Percentiles rank a stretch among this genome's conserved stretches.
Evolutionary conservation across 2,888 invertebrate genomes (phyloP).

Genomic region (Merodon equestris): DNA sequence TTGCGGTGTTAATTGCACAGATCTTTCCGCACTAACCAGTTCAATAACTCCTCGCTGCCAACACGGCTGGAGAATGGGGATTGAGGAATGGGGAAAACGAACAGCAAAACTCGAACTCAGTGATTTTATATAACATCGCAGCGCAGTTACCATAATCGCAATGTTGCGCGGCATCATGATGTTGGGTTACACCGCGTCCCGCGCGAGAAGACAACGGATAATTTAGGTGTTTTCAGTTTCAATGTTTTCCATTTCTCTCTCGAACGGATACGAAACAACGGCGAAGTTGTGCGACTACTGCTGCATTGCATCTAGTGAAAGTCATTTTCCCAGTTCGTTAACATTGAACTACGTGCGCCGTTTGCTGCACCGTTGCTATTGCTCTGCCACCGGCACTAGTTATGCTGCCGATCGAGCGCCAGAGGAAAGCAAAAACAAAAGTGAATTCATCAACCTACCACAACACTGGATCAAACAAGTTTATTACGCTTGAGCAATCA

Average conservation of each 20-base stretch:
- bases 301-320: constrained; percentile 59
- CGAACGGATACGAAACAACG: constrained; percentile 28
- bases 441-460: constrained; percentile 64
- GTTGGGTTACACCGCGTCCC: background rate
- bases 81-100: constrained; percentile 14
- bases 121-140: constrained; percentile 50
- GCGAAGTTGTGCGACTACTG: constrained; percentile 2
- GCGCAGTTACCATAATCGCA: constrained; percentile 43
- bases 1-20: constrained; percentile 56
- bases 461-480: constrained; percentile 63
- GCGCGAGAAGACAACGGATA: constrained; percentile 17
- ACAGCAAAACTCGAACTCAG: constrained; percentile 27
- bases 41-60: constrained; percentile 64
- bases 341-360: constrained; percentile 68
- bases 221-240: constrained; percentile 66
- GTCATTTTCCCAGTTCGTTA: constrained; percentile 68
- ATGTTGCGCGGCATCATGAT: constrained; percentile 4
- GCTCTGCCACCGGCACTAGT: background rate
- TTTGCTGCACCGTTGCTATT: constrained; percentile 6
- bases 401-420: constrained; percentile 15
- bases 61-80: constrained; percentile 55
- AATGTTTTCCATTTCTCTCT: constrained; percentile 59
- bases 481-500: constrained; percentile 64
- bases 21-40: constrained; percentile 58
- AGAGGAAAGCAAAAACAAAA: constrained; percentile 54